Percentiles rank a stretch among this genome's conserved stretches.
Conservation (phyloP, 2,797 vertebrate genomes). For the Nasua narica region DNA sequence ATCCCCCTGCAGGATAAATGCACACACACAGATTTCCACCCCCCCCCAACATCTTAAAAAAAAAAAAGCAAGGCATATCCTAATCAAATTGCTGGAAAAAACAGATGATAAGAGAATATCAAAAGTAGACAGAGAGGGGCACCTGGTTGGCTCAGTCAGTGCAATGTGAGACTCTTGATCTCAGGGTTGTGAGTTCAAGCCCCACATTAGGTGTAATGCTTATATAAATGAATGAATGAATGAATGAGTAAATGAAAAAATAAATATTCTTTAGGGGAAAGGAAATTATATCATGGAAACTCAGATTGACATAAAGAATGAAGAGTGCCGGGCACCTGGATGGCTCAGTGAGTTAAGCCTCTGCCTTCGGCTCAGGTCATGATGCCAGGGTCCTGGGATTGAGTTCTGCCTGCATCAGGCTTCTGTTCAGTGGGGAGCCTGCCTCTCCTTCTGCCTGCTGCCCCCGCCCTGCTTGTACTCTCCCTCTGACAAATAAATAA, state of each 20-base stretch:
- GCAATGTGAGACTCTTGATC: neutral
- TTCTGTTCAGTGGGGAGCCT: too few relatives aligned
- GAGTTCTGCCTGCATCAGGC: too few relatives aligned
- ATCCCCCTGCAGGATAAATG: neutral
- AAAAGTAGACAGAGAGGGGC: neutral
- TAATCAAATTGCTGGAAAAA: neutral
- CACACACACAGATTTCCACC: neutral
- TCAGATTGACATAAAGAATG: neutral
- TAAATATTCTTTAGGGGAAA: neutral
- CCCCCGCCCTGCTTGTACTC: too few relatives aligned
- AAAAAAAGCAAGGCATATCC: neutral
- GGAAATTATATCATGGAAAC: neutral
- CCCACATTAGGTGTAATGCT: neutral
- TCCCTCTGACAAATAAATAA: too few relatives aligned
- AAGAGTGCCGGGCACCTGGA: neutral
- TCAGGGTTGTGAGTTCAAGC: neutral
- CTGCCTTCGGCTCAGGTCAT: too few relatives aligned
- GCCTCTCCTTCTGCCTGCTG: too few relatives aligned
- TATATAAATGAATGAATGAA: neutral
- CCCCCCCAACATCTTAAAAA: too few relatives aligned
- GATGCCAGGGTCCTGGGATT: too few relatives aligned
- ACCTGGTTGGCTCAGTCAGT: neutral
- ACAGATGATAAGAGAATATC: neutral
- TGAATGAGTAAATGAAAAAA: neutral
- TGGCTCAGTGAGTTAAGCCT: too few relatives aligned